These are phyloP conservation scores for Ceratosolen solmsi DNA, from an alignment of 1,140 invertebrate genomes.

Conservation along the genomic window DNA sequence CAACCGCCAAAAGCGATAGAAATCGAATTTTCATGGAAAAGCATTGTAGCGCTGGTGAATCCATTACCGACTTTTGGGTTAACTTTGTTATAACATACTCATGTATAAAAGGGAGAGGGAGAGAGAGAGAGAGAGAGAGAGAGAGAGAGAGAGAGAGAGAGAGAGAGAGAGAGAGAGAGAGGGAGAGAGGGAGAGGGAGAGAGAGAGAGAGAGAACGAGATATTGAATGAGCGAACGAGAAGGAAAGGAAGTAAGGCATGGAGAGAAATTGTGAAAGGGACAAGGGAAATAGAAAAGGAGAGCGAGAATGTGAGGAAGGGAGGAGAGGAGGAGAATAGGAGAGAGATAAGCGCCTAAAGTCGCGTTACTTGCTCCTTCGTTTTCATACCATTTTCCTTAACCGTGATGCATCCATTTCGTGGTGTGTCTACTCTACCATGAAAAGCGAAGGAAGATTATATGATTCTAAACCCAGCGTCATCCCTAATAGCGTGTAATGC, in stretches of 20 bases:
- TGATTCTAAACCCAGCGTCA: background rate
- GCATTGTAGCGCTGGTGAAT: background rate
- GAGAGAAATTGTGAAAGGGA: background rate
- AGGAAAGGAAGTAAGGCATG: background rate
- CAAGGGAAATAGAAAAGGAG: background rate
- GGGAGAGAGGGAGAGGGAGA: background rate
- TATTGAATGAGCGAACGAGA: background rate
- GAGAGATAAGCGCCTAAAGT: constrained; percentile 13
- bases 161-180: background rate
- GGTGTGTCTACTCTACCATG: background rate
- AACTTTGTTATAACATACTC: constrained; percentile 41
- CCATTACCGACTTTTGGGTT: constrained; percentile 31
- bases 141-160: background rate
- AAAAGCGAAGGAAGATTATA: background rate
- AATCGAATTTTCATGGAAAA: constrained; percentile 39
- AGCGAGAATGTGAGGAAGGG: background rate
- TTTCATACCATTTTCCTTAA: constrained; percentile 32
- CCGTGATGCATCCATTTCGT: background rate
- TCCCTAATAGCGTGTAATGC: background rate
- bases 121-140: background rate
- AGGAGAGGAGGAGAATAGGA: background rate
- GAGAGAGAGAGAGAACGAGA: background rate
- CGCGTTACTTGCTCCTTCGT: constrained; percentile 43
- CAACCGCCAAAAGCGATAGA: constrained; percentile 17
- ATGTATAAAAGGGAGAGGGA: background rate